These are phyloP conservation scores for Argyresthia goedartella DNA, from an alignment of 2,888 invertebrate species.

Conservation along the genomic window DNA sequence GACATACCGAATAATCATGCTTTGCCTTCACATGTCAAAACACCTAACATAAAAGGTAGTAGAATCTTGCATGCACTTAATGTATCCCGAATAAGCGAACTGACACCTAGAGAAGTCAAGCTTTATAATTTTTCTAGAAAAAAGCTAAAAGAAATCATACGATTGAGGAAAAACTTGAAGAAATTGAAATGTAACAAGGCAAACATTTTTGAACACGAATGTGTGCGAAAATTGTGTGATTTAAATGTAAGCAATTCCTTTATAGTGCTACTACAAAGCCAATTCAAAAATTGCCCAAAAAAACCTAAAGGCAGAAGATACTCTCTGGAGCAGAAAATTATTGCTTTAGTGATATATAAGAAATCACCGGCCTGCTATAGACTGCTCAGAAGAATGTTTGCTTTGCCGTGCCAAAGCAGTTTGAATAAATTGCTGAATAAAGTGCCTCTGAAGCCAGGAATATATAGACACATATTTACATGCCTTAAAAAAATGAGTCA, in stretches of 20 bases:
- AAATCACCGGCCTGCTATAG: slow-evolving; percentile 17
- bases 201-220: slow-evolving; percentile 1
- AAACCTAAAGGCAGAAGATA: slow-evolving; percentile 9
- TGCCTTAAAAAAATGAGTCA: slow-evolving; percentile 11
- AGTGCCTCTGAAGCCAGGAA: slow-evolving; percentile 13
- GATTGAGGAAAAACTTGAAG: slow-evolving; percentile 3
- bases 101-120: slow-evolving; percentile 3
- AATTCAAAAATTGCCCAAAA: slow-evolving; percentile 9
- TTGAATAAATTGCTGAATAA: slow-evolving; percentile 14
- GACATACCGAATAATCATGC: too few species aligned
- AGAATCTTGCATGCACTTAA: too few species aligned
- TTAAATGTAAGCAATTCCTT: slow-evolving; percentile 6
- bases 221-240: slow-evolving; percentile 2
- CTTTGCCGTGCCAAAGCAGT: slow-evolving; percentile 14
- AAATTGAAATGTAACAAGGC: background rate
- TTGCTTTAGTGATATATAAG: slow-evolving; percentile 15
- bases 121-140: slow-evolving; percentile 2
- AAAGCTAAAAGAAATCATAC: slow-evolving; percentile 3
- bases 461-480: slow-evolving; percentile 12
- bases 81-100: background rate
- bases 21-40: too few species aligned
- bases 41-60: too few species aligned
- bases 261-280: slow-evolving; percentile 8
- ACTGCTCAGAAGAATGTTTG: slow-evolving; percentile 16
- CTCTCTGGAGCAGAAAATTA: slow-evolving; percentile 8